Evolutionary conservation across 2,888 invertebrate species (phyloP).

Genomic region (Machimus rusticus): DNA sequence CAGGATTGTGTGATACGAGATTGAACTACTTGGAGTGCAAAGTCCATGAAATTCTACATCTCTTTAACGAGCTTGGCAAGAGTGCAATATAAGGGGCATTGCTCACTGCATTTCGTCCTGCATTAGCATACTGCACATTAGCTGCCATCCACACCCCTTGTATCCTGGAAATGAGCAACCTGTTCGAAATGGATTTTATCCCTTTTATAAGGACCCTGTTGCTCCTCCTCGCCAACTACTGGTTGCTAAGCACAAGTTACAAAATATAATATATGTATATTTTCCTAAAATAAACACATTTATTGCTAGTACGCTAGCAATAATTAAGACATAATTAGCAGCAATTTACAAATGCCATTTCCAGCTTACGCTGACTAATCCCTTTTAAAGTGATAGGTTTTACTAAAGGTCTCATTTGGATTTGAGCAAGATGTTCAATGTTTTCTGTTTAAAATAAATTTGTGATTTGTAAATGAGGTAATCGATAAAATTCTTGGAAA

Average conservation of each 20-base stretch:
- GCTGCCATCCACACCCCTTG: neutral
- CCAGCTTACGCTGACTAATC: neutral
- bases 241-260: neutral
- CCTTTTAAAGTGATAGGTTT: neutral
- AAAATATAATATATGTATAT: neutral
- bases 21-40: neutral
- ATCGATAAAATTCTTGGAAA: too few species aligned
- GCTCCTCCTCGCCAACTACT: neutral
- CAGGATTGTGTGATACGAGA: neutral
- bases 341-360: neutral
- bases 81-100: neutral
- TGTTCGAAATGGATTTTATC: neutral
- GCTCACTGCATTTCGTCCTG: neutral
- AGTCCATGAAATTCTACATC: neutral
- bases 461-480: too few species aligned
- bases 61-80: neutral
- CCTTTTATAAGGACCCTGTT: neutral
- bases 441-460: neutral
- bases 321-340: neutral
- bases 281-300: neutral
- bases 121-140: neutral
- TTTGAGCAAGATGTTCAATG: too few species aligned
- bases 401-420: neutral
- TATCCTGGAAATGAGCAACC: neutral
- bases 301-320: neutral